phyloP scores from a whole-genome alignment of 2,113 vertebrate genomes.

The Boleophthalmus pectinirostris region DNA sequence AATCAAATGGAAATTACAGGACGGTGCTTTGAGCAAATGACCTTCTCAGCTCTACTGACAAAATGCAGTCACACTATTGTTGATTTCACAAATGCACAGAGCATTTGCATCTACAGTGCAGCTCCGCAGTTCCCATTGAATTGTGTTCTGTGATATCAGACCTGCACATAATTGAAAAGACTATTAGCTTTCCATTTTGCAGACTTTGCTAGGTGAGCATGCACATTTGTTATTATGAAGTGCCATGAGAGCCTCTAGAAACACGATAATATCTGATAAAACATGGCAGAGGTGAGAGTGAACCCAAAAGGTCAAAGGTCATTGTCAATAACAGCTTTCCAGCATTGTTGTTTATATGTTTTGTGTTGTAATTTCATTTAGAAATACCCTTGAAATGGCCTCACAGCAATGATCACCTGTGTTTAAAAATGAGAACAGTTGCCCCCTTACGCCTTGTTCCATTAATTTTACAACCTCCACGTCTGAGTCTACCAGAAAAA shows the following conservation, averaged over 20 bases:
- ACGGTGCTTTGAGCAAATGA: constrained; percentile 59
- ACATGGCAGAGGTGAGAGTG: constrained; percentile 5
- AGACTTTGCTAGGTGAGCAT: constrained; percentile 28
- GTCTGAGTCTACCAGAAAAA: constrained; percentile 17
- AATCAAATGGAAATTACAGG: constrained; percentile 63
- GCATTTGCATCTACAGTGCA: constrained; percentile 54
- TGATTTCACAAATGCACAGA: constrained; percentile 29
- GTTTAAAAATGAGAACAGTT: constrained; percentile 3
- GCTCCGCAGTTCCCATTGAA: constrained; percentile 52
- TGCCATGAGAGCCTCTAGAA: constrained; percentile 7
- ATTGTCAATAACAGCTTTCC: constrained; percentile 5
- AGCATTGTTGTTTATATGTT: constrained; percentile 18
- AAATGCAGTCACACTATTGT: constrained; percentile 45
- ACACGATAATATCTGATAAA: constrained; percentile 14
- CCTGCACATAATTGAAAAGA: constrained; percentile 32
- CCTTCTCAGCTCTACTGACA: constrained; percentile 58
- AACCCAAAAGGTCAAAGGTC: constrained; percentile 21
- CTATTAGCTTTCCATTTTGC: constrained; percentile 50
- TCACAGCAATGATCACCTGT: not conserved
- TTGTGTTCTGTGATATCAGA: constrained; percentile 51
- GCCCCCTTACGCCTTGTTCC: constrained; percentile 23
- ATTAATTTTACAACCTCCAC: constrained; percentile 45
- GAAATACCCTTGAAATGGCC: constrained; percentile 3
- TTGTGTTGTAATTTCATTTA: constrained; percentile 19
- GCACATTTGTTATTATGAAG: constrained; percentile 31